Evolutionary conservation across 2,888 invertebrate species (phyloP).

Genomic region (Sturmia bella): DNA sequence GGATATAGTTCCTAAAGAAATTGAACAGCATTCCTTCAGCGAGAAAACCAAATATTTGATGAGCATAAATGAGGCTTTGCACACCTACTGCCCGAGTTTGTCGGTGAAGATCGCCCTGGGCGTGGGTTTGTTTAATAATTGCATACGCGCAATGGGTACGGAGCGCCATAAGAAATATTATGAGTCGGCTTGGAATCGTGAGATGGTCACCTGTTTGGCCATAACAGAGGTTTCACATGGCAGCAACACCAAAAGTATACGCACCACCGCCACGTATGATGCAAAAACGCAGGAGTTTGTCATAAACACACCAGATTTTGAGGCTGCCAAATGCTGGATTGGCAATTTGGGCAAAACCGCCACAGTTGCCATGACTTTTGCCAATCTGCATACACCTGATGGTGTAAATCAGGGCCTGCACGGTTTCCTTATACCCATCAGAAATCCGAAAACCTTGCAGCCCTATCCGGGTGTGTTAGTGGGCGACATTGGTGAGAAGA

Average conservation of each 20-base stretch:
- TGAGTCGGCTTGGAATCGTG: conserved; percentile 87
- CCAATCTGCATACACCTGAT: conserved; percentile 92
- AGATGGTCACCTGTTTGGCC: conserved; percentile 91
- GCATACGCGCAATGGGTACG: conserved; percentile 88
- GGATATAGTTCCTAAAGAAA: conserved; percentile 85
- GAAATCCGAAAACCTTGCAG: conserved; percentile 89
- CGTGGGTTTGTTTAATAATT: conserved; percentile 88
- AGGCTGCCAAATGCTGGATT: conserved; percentile 98
- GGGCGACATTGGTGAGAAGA: conserved; percentile 96
- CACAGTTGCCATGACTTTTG: conserved; percentile 93
- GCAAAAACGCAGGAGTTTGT: conserved; percentile 89
- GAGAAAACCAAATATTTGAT: conserved; percentile 87
- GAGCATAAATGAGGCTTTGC: conserved; percentile 89
- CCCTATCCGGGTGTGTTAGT: conserved; percentile 92
- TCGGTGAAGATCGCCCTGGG: conserved; percentile 91
- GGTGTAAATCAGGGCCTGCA: conserved; percentile 92
- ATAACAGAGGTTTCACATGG: conserved; percentile 97
- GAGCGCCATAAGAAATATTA: conserved; percentile 88
- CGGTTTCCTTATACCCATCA: conserved; percentile 92
- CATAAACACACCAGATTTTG: conserved; percentile 95
- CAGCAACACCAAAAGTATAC: conserved; percentile 94
- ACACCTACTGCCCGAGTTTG: conserved; percentile 87
- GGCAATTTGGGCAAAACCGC: conserved; percentile 95
- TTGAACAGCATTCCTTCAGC: conserved; percentile 85
- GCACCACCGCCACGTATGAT: conserved; percentile 95